phyloP scores from a whole-genome alignment of 2,888 invertebrate genomes.

The Carpatolechia fugitivella region DNA sequence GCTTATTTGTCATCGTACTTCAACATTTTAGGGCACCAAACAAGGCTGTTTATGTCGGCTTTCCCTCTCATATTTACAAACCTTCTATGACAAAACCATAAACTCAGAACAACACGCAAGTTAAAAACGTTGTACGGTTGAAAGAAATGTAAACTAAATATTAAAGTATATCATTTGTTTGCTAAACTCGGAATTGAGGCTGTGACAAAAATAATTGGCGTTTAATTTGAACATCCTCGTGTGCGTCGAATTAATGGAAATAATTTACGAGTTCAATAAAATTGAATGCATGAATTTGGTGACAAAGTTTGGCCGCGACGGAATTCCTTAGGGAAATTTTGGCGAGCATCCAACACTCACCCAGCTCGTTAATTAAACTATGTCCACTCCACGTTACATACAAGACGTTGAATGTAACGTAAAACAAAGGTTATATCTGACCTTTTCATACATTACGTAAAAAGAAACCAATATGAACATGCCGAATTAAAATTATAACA shows the following conservation, averaged over 20 bases:
- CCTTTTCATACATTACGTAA: too few relatives aligned
- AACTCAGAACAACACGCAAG: background rate
- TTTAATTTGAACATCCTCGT: background rate
- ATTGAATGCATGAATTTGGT: slow-evolving; percentile 11
- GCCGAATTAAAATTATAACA: too few relatives aligned
- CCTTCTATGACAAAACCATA: too few relatives aligned
- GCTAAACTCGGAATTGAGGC: slow-evolving; percentile 5
- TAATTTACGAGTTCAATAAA: slow-evolving; percentile 14
- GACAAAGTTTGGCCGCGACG: slow-evolving; percentile 32
- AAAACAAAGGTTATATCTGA: too few relatives aligned
- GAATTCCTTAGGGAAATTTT: slow-evolving; percentile 36
- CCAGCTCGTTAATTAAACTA: slow-evolving; percentile 47
- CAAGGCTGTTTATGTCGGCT: background rate
- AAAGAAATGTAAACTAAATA: slow-evolving; percentile 2
- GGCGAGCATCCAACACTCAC: slow-evolving; percentile 41
- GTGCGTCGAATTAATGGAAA: background rate
- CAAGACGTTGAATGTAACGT: slow-evolving; percentile 28
- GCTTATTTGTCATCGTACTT: background rate
- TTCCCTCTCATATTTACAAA: background rate
- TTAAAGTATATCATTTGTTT: background rate
- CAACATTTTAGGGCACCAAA: background rate
- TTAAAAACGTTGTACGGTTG: background rate
- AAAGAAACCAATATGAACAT: too few relatives aligned
- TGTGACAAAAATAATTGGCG: background rate
- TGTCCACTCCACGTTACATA: slow-evolving; percentile 37